Base-by-base conservation (phyloP, 2,797 vertebrate species). In the Sylvilagus floridanus region DNA sequence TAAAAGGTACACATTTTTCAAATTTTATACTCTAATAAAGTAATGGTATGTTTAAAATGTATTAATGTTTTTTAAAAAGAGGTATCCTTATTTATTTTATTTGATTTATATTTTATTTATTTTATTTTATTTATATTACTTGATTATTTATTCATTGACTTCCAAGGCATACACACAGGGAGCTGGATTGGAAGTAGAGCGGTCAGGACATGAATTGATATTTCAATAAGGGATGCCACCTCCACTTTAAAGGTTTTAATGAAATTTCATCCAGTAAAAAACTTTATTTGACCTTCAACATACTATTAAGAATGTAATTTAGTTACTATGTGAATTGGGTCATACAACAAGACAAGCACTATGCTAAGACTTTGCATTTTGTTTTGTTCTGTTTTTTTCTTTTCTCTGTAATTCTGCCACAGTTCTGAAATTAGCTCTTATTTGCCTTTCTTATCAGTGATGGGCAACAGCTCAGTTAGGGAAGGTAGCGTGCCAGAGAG, bases 11-110 rank as follows among this genome's bases (percentile, higher is more conserved):
- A 62, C 32, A 52, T 62, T 68, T 60, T 35, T 71, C 47, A 83
- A 69, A 35, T 35, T 82, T 92, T 19, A 81, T 57, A 81, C 63
- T 50, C 47, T 92, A 52, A 83, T 86, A 60, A 89, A 81, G 9
- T 52, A 42, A 60, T 16, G 7, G 54, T 16, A 16, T 57, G 16
- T 57, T 57, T 21, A 57, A 21, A 57, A 16, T 57, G 54, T 57
- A 16, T 57, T 57, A 57, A 57, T 57, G 21, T 57, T 57, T 57
- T 57, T 57, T 19, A 57, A 57, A 57, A 19, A 57, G 13, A 57
- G 13, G 19, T 21, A 57, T 57, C 16, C 7, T 57, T 57, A 57
- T 57, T 57, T 16, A 57, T 57, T 42, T 42, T 8, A 42, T 47
- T 47, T 47, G 8, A 9, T 47, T 10, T 47, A 47, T 47, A 47